Evolutionary conservation across 2,113 vertebrate species (phyloP).

Genomic region (Oenanthe oenanthe): DNA sequence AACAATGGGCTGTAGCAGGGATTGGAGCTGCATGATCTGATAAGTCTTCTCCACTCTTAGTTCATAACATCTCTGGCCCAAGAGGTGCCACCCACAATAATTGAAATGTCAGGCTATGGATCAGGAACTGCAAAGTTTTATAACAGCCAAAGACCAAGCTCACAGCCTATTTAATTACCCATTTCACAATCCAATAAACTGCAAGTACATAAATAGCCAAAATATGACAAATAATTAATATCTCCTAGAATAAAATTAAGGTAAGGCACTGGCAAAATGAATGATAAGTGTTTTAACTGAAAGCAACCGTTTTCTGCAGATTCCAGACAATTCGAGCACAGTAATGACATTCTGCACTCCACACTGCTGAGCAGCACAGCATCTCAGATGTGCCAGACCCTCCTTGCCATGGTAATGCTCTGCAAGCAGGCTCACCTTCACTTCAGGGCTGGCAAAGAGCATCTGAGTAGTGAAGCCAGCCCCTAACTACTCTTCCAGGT

Average conservation of each 20-base stretch:
- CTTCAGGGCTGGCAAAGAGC: not conserved
- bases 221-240: slow-evolving; percentile 40
- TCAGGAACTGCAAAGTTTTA: not conserved
- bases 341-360: not conserved
- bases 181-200: slow-evolving; percentile 22
- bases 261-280: slow-evolving; percentile 34
- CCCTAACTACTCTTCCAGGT: not conserved
- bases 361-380: not conserved
- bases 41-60: not conserved
- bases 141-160: not conserved
- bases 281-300: not conserved
- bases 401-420: fast-evolving
- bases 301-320: not conserved
- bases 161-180: slow-evolving; percentile 30
- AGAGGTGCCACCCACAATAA: not conserved
- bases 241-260: slow-evolving; percentile 40
- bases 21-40: not conserved
- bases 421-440: not conserved
- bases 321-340: not conserved
- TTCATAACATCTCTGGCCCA: not conserved
- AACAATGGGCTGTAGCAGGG: not conserved
- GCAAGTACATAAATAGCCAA: slow-evolving; percentile 35
- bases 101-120: not conserved
- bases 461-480: not conserved
- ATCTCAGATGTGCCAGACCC: not conserved